Evolutionary conservation across 2,797 vertebrate species (phyloP).

Genomic region (Chanos chanos): DNA sequence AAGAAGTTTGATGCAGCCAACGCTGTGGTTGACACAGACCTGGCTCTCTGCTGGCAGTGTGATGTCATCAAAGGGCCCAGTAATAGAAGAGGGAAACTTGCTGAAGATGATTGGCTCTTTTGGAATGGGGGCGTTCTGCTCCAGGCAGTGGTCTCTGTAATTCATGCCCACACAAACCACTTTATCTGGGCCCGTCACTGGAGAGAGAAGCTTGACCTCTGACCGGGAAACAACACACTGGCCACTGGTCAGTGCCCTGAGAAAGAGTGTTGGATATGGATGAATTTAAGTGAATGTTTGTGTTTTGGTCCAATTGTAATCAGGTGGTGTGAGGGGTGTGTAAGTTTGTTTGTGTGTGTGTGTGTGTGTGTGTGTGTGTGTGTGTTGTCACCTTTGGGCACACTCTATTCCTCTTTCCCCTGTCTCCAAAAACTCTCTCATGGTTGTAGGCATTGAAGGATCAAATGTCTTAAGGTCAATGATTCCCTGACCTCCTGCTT

Average conservation of each 20-base stretch:
- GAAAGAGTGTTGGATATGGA: neutral
- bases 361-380: neutral
- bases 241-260: constrained; percentile 74
- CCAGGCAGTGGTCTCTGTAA: constrained; percentile 88
- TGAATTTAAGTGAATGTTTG: neutral
- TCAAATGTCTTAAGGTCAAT: constrained; percentile 84
- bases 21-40: too few species aligned
- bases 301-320: too few species aligned
- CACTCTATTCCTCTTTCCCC: constrained; percentile 71
- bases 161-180: constrained; percentile 93
- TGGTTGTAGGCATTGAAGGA: constrained; percentile 74
- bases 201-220: constrained; percentile 72
- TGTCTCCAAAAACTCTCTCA: constrained; percentile 79
- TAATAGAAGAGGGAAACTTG: constrained; percentile 89
- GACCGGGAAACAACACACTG: constrained; percentile 64
- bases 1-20: too few species aligned
- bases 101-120: constrained; percentile 90
- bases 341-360: neutral
- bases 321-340: too few species aligned
- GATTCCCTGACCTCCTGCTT: constrained; percentile 63
- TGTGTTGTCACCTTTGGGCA: constrained; percentile 72
- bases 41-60: constrained; percentile 76
- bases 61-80: constrained; percentile 83
- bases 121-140: constrained; percentile 81
- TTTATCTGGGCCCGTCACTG: constrained; percentile 81